These are phyloP conservation scores for Alosa sapidissima DNA, from an alignment of 2,797 vertebrate species.

Conservation along the genomic window DNA sequence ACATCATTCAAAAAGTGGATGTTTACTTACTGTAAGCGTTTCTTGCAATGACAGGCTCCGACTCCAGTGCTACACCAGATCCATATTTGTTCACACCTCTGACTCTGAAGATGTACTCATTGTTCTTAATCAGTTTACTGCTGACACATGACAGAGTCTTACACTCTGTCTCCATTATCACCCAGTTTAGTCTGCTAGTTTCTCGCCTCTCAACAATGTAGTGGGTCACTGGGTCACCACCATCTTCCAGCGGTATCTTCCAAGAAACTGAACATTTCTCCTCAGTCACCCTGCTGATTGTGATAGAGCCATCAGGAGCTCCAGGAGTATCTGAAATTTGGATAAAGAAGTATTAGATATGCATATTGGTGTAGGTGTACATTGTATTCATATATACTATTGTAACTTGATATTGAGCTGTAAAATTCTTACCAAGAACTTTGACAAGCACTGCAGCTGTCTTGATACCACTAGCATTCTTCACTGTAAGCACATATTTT, in stretches of 20 bases:
- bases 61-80: slow-evolving; percentile 87
- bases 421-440: slow-evolving; percentile 86
- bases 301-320: slow-evolving; percentile 82
- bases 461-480: slow-evolving; percentile 92
- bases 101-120: slow-evolving; percentile 96
- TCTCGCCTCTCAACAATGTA: slow-evolving; percentile 96
- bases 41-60: slow-evolving; percentile 87
- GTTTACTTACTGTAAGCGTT: slow-evolving; percentile 93
- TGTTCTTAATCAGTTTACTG: slow-evolving; percentile 93
- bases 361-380: not conserved
- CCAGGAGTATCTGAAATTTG: slow-evolving; percentile 89
- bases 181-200: slow-evolving; percentile 98
- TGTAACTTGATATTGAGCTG: slow-evolving; percentile 10
- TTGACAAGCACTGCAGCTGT: slow-evolving; percentile 89
- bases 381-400: not conserved
- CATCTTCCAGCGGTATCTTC: slow-evolving; percentile 92
- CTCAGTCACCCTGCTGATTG: slow-evolving; percentile 91
- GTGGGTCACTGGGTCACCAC: slow-evolving; percentile 86
- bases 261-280: slow-evolving; percentile 96
- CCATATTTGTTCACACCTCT: slow-evolving; percentile 96
- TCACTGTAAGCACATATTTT: slow-evolving; percentile 90
- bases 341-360: slow-evolving; percentile 6
- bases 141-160: slow-evolving; percentile 89
- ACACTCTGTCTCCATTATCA: slow-evolving; percentile 92
- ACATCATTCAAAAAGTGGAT: slow-evolving; percentile 21